phyloP scores from a whole-genome alignment of 2,113 vertebrate species.

The Entomyzon cyanotis region DNA sequence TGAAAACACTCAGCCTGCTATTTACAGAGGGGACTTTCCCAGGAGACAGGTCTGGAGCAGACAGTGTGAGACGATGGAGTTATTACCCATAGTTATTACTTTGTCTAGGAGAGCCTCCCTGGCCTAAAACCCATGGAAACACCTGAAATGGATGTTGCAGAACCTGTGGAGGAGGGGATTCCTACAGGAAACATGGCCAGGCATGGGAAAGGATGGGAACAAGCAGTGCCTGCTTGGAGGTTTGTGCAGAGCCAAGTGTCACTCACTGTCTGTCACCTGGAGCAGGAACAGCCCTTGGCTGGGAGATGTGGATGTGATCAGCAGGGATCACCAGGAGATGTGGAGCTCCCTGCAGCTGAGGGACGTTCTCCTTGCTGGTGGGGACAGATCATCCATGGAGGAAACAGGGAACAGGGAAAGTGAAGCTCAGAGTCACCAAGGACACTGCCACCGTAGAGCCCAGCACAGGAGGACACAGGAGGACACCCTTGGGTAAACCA shows the following conservation, averaged over 20 bases:
- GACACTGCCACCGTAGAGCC: not conserved
- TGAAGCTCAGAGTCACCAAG: not conserved
- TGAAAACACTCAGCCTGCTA: not conserved
- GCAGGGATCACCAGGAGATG: not conserved
- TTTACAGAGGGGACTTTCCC: not conserved
- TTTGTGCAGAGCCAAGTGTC: not conserved
- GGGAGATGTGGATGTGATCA: not conserved
- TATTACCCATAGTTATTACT: not conserved
- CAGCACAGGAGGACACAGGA: not conserved
- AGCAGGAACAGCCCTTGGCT: not conserved
- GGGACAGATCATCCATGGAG: not conserved
- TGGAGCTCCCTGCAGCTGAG: not conserved
- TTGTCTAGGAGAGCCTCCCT: not conserved
- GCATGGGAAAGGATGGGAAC: not conserved
- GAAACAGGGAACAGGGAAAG: not conserved
- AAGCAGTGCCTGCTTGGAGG: not conserved
- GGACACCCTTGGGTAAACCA: not conserved
- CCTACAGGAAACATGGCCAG: not conserved
- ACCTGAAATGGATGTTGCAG: not conserved
- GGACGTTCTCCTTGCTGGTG: not conserved
- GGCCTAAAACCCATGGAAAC: not conserved
- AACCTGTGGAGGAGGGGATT: not conserved
- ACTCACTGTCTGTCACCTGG: not conserved
- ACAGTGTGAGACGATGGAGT: not conserved
- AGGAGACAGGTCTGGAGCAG: not conserved